Evolutionary conservation across 2,113 vertebrate genomes (phyloP).

Genomic region (Hyperoodon ampullatus): DNA sequence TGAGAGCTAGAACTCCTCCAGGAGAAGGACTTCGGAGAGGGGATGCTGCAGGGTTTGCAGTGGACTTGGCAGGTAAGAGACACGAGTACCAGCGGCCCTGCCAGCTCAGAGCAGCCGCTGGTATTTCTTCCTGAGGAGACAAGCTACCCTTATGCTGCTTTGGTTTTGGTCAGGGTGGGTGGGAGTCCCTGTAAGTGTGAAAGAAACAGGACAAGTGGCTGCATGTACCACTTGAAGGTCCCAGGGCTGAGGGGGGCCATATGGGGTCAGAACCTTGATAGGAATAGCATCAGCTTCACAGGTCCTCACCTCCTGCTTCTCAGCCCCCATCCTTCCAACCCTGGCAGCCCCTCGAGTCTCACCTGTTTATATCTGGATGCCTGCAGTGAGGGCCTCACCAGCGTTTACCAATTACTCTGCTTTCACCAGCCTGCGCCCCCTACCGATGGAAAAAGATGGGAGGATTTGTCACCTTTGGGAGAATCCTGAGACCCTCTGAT

Average conservation of each 20-base stretch:
- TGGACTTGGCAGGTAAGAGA: background rate
- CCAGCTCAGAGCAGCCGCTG: background rate
- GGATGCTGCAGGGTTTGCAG: background rate
- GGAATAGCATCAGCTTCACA: background rate
- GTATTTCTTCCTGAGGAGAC: background rate
- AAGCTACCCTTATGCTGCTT: background rate
- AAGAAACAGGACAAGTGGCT: background rate
- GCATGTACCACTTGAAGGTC: background rate
- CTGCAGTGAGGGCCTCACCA: background rate
- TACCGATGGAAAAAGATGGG: background rate
- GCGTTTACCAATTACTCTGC: background rate
- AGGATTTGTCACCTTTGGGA: background rate
- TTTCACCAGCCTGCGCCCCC: background rate
- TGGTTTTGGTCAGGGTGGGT: background rate
- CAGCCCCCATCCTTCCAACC: background rate
- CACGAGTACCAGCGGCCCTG: background rate
- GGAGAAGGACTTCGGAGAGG: background rate
- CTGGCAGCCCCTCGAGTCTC: background rate
- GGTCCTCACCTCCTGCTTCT: background rate
- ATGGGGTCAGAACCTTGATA: background rate
- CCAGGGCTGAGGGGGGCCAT: background rate
- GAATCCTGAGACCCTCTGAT: background rate
- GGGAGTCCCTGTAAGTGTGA: background rate
- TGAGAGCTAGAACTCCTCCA: background rate
- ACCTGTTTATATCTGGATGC: background rate